A percentile compares a stretch with the other conserved stretches of the same genome.
phyloP scores from a whole-genome alignment of 2,888 invertebrate genomes.

The Polia nebulosa region DNA sequence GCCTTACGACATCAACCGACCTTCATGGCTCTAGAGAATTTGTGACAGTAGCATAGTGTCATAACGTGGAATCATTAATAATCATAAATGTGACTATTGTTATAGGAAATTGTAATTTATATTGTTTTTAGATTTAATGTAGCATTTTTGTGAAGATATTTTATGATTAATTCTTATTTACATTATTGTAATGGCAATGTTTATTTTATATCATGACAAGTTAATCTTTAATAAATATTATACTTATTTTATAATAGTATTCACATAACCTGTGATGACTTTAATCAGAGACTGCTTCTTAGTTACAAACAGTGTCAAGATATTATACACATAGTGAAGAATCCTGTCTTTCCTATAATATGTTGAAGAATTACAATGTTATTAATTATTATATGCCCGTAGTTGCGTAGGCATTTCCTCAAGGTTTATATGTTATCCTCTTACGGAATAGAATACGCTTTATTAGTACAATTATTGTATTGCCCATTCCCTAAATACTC shows the following conservation, averaged over 20 bases:
- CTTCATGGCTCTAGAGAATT: conserved; percentile 92
- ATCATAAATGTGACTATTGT: conserved; percentile 81
- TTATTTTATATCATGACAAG: conserved; percentile 74
- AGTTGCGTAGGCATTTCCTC: conserved; percentile 42
- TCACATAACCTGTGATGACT: conserved; percentile 71
- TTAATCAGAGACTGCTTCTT: conserved; percentile 73
- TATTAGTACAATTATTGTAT: conserved; percentile 52
- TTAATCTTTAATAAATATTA: conserved; percentile 69
- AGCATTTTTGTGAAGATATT: conserved; percentile 78
- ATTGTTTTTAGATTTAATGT: conserved; percentile 81
- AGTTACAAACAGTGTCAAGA: conserved; percentile 41
- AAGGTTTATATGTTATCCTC: conserved; percentile 55
- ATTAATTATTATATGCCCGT: conserved; percentile 27
- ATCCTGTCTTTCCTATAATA: conserved; percentile 33
- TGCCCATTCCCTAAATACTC: conserved; percentile 52
- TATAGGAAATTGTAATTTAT: conserved; percentile 85
- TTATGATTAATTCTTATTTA: conserved; percentile 76
- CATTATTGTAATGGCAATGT: conserved; percentile 69
- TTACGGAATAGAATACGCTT: conserved; percentile 48
- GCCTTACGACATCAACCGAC: conserved; percentile 94
- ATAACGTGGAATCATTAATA: conserved; percentile 63
- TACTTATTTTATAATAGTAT: conserved; percentile 67
- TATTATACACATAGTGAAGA: conserved; percentile 22
- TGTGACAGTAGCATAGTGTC: conserved; percentile 54
- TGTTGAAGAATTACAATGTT: conserved; percentile 32